Percentiles rank a stretch among this genome's conserved stretches.
These are phyloP conservation scores for Eutolmus rufibarbis DNA, from an alignment of 2,888 invertebrate species.

Conservation along the genomic window DNA sequence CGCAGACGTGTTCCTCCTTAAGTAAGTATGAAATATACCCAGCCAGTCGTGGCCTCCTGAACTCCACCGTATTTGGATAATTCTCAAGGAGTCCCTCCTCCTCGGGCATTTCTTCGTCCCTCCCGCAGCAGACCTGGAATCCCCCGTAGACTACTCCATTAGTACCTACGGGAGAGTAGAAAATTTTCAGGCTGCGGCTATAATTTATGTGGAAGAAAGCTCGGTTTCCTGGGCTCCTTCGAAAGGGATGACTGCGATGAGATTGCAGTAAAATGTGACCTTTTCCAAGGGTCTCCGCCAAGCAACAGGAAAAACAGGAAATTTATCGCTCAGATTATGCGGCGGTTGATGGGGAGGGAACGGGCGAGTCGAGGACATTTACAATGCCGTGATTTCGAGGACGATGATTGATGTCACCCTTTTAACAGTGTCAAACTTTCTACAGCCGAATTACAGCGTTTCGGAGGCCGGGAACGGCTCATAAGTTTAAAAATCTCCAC, in stretches of 20 bases:
- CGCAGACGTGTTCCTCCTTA: not conserved
- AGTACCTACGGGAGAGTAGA: not conserved
- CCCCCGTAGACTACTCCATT: constrained; percentile 16
- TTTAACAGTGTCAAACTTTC: not conserved
- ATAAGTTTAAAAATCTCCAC: not conserved
- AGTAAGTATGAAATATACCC: constrained; percentile 21
- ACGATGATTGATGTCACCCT: constrained; percentile 14
- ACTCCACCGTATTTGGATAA: not conserved
- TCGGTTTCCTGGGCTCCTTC: constrained; percentile 2
- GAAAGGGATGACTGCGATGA: constrained; percentile 25
- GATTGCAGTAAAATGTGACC: constrained; percentile 30
- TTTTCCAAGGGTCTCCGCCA: not conserved
- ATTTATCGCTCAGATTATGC: constrained; percentile 16
- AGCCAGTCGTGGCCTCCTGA: not conserved
- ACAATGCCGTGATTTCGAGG: constrained; percentile 7
- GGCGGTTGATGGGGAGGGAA: not conserved
- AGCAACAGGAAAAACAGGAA: constrained; percentile 19
- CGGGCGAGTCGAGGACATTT: not conserved
- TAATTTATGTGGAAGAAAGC: constrained; percentile 18
- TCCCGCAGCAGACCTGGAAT: not conserved
- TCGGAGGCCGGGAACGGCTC: not conserved
- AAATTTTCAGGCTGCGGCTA: not conserved
- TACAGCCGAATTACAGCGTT: not conserved
- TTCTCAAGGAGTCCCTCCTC: not conserved
- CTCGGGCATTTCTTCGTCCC: not conserved